Evolutionary conservation across 2,113 vertebrate species (phyloP), one percentile per base, ranked within the genome.

Genomic region (Pungitius pungitius): DNA sequence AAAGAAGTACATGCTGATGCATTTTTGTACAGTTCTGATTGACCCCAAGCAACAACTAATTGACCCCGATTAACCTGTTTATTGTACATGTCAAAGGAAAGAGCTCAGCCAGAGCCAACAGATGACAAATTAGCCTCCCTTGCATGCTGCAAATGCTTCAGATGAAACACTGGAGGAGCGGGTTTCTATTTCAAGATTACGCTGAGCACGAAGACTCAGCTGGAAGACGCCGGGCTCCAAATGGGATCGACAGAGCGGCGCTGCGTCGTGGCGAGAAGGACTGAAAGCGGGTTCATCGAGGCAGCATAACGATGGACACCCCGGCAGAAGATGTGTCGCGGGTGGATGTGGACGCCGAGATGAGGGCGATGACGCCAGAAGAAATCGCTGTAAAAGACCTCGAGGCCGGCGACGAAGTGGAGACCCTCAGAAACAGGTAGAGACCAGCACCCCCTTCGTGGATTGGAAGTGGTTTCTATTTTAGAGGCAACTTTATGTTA

Each of bases 181-280:
- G 87, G 90, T 83, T 94, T 93, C 96, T 98, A 97, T 99, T 98
- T 98, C 94, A 94, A 96, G 96, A 90, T 91, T 86, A 87, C 77
- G 95, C 94, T 93, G 93, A 94, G 94, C 94, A 88, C 89, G 95
- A 94, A 92, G 94, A 81, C 70, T 51, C 52, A 35, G 54, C 35
- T 72, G 27, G 4, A 56, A 79, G 51, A 26, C 17, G 20, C 63
- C 63, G 2, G 27, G 51, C 62, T 81, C 40, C 63, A 64, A 86
- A 83, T 65, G 82, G 54, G 60, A 64, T 73, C 78, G 58, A 75
- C 77, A 85, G 83, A 87, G 80, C 73, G 65, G 83, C 12, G 6
- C 57, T 26, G 71, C 74, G 79, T 64, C 10, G 77, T 27, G 60
- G 35, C 6, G 81, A 83, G 76, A 81, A 40, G 57, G 26, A n/a